Base-by-base conservation (phyloP, 2,888 invertebrate genomes). In the Tupiocoris notatus region DNA sequence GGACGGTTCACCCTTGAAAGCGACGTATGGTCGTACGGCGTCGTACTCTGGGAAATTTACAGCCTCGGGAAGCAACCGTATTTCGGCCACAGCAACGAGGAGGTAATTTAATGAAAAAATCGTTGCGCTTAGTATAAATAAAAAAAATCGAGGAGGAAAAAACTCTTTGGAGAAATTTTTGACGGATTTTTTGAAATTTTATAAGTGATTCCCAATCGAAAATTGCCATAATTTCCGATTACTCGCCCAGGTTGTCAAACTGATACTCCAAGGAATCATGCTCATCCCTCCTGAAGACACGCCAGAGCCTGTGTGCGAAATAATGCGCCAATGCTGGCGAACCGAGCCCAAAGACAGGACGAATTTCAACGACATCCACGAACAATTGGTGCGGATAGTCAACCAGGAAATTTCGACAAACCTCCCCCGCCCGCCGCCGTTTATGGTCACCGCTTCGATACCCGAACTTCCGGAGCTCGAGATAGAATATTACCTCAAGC, bases 11-110 rank as follows among this genome's bases (percentile, higher is more conserved):
- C 94, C 0, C 88, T 94, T 74, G 95, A 95, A 84, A 94, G 94
- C 0, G 96, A 96, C 83, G 91, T 96, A 0, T 96, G 95, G 95
- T 92, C 95, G 0, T 96, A 91, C 83, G 96, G 96, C 0, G 93
- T 96, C 1, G 91, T 96, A 2, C 86, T 97, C 0, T 96, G 96
- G 96, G 96, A 97, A 84, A 92, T 96, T 76, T 96, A 93, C 86
- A 93, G 93, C 80, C 90, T 90, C 81, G 96, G 95, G n/a, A 92
- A 93, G 81, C 95, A 95, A 82, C 96, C 96, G 0, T 96, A 95
- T 83, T 95, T 92, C 83, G 95, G 95, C 0, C 92, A 92, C 83
- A 91, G 91, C 79, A 95, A 96, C 83, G 94, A 94, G 81, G 94
- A 94, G 83, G 88, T 88, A 82, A 81, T 67, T 66, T 17, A 59